Conservation (phyloP, 2,797 vertebrate species). For the Emydoidea blandingii region DNA sequence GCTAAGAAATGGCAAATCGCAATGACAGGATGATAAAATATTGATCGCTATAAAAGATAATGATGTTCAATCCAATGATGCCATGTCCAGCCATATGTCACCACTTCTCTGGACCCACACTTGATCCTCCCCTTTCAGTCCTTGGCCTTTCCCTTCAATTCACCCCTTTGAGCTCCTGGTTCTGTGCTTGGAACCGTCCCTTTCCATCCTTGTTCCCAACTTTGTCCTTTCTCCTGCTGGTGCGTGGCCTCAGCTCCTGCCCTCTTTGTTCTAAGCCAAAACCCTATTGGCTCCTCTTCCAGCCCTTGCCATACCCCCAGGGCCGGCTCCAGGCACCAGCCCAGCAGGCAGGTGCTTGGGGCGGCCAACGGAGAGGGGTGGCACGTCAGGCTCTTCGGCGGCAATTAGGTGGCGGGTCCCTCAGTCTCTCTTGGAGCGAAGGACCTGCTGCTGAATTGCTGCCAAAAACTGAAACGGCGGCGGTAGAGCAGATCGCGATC, state of each 20-base stretch:
- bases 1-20: neutral
- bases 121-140: neutral
- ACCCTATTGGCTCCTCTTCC: neutral
- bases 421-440: too few species aligned
- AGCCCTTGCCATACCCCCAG: neutral
- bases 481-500: too few species aligned
- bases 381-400: too few species aligned
- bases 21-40: neutral
- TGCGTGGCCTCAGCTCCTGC: rapidly evolving
- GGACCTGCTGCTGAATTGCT: too few species aligned
- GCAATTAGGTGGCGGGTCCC: too few species aligned
- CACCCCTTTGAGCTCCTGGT: rapidly evolving
- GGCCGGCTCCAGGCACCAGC: too few species aligned
- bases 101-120: neutral
- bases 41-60: neutral
- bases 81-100: neutral
- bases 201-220: neutral
- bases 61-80: neutral
- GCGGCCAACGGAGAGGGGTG: too few species aligned
- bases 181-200: neutral
- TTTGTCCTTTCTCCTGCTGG: neutral
- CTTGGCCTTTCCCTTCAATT: neutral
- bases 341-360: too few species aligned
- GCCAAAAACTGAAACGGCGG: too few species aligned
- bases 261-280: neutral